These are phyloP conservation scores for Pachyuromys duprasi DNA, from an alignment of 2,797 vertebrate species.

Conservation along the genomic window DNA sequence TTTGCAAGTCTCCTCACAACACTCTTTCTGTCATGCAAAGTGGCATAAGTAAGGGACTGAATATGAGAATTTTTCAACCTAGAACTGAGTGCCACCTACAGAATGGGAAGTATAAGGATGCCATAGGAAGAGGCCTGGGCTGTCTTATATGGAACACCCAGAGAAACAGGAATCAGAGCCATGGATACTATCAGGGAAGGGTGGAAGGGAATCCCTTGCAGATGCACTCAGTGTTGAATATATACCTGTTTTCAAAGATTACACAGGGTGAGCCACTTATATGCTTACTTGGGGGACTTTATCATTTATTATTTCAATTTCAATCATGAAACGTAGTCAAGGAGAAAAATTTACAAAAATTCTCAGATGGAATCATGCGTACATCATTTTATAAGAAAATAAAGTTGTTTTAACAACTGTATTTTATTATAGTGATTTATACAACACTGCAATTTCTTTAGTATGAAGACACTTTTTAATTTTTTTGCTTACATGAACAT, in stretches of 20 bases:
- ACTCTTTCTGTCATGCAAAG: neutral
- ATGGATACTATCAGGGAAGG: neutral
- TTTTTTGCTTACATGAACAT: constrained; percentile 41
- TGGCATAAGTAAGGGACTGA: neutral
- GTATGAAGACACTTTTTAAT: neutral
- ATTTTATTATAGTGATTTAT: neutral
- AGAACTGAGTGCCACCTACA: neutral
- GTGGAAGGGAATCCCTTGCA: neutral
- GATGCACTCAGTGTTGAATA: neutral
- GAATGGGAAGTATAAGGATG: accelerated
- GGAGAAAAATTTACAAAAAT: neutral
- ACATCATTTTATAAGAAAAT: constrained; percentile 32
- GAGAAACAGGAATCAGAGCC: neutral
- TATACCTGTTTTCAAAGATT: neutral
- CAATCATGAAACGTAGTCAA: constrained; percentile 10
- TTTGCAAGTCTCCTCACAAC: neutral
- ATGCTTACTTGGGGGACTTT: neutral
- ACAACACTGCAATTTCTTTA: neutral
- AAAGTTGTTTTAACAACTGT: neutral
- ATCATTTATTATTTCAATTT: neutral
- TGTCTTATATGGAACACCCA: neutral
- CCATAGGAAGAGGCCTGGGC: neutral
- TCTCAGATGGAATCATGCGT: neutral
- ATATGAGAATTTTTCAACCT: neutral
- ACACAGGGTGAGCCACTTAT: neutral